Conservation (phyloP, 1,140 invertebrate genomes). For the Eurosta solidaginis region DNA sequence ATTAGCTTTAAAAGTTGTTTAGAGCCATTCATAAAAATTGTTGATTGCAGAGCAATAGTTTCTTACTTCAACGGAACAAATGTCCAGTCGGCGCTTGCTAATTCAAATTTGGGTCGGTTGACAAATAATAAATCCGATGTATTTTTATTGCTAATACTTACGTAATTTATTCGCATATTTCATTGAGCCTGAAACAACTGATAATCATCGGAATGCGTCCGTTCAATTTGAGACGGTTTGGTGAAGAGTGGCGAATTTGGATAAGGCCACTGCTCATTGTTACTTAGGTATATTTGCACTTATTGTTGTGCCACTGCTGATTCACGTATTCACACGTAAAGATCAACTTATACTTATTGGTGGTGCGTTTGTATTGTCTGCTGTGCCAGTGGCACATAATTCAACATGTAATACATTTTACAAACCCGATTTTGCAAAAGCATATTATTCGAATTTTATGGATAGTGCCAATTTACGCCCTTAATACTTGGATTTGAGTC, state of each 20-base stretch:
- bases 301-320: too few species aligned
- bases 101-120: background rate
- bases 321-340: conserved; percentile 73
- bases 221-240: conserved; percentile 59
- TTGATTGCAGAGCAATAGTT: too few species aligned
- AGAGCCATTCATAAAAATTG: too few species aligned
- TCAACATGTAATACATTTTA: conserved; percentile 92
- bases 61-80: too few species aligned
- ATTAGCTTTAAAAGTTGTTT: too few species aligned
- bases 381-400: conserved; percentile 93
- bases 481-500: conserved; percentile 88
- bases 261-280: conserved; percentile 82
- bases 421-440: conserved; percentile 89
- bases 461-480: conserved; percentile 97
- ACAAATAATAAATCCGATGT: background rate
- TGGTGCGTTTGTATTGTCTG: conserved; percentile 87
- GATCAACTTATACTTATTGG: conserved; percentile 83
- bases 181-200: background rate
- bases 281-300: conserved; percentile 70
- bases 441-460: conserved; percentile 95
- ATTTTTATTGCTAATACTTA: background rate
- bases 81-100: background rate
- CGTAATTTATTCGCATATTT: background rate
- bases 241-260: conserved; percentile 82
- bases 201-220: background rate